Evolutionary conservation across 53 echinoderm and acorn worm genomes (phyloP), one percentile per base, ranked within the genome.

Genomic region (Actinopyga echinites): DNA sequence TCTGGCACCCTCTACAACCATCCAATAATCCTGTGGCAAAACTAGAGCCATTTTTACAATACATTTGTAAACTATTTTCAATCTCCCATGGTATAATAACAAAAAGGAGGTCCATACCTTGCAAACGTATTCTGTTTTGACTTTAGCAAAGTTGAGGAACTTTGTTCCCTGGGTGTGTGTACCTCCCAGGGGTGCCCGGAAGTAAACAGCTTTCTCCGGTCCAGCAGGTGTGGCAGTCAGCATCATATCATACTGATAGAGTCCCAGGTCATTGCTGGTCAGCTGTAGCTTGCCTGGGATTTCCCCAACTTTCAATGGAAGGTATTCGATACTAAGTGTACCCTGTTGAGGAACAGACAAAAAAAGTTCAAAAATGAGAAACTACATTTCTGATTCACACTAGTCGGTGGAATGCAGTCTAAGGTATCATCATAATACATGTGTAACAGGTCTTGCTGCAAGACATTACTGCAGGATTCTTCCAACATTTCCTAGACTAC

Each of bases 151-250:
- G 92, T 99, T 99, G 74, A 90, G 54, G 33, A 99, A 94, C 87
- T 87, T 90, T 38, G 92, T 88, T 34, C 84, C 84, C 87, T 94
- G 94, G 9, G 73, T 79, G 61, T 99, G 99, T n/a, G 83, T 90
- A 23, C 94, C 94, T 30, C 99, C 99, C 19, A 99, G 90, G 21
- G 99, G 75, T 4, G 94, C 89, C 62, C 99, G 55, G 85, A 99
- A 92, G 86, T 95, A 99, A 33, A 99, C 92, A 2, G 99, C 99
- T 61, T 94, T 99, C 92, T 99, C 99, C 25, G 99, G 99, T 15
- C 94, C 99, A 1, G 99, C 99, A 13, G 89, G 85, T 0, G 94
- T 99, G 19, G 99, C 99, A 26, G 94, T 99, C 71, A 99, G 85
- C 56, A 75, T 44, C 44, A 99, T 89, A 89, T 99, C 94, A 78